phyloP scores from a whole-genome alignment of 2,797 vertebrate genomes.

The Lepilemur septentrionalis region DNA sequence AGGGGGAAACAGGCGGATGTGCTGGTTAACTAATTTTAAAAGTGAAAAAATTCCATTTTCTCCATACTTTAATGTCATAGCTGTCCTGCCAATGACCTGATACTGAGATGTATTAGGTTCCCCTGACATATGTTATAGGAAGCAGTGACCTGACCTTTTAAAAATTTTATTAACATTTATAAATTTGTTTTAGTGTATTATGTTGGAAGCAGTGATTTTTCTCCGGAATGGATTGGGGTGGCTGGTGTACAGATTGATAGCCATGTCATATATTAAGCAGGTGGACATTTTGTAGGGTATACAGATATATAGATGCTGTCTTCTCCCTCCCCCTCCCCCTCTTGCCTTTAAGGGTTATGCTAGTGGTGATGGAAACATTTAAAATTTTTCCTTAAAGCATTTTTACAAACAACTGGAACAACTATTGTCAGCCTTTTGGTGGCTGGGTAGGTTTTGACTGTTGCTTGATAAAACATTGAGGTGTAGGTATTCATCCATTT shows the following conservation, averaged over 20 bases:
- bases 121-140: slow-evolving; percentile 54
- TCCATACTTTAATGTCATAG: slow-evolving; percentile 78
- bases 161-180: slow-evolving; percentile 82
- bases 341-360: neutral
- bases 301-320: neutral
- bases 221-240: slow-evolving; percentile 56
- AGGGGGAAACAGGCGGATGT: slow-evolving; percentile 37
- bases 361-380: neutral
- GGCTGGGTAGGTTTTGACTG: neutral
- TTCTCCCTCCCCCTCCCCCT: neutral
- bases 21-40: slow-evolving; percentile 66
- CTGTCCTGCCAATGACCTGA: slow-evolving; percentile 77
- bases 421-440: neutral
- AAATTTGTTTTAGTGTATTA: slow-evolving; percentile 77
- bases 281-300: neutral
- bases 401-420: neutral
- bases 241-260: slow-evolving; percentile 17
- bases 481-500: neutral
- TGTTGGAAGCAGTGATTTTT: slow-evolving; percentile 54
- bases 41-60: slow-evolving; percentile 61
- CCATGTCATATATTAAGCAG: neutral
- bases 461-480: neutral
- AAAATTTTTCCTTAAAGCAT: neutral
- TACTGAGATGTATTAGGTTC: slow-evolving; percentile 75
- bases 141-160: slow-evolving; percentile 81